Evolutionary conservation across 2,888 invertebrate species (phyloP).

Genomic region (Apeira syringaria): DNA sequence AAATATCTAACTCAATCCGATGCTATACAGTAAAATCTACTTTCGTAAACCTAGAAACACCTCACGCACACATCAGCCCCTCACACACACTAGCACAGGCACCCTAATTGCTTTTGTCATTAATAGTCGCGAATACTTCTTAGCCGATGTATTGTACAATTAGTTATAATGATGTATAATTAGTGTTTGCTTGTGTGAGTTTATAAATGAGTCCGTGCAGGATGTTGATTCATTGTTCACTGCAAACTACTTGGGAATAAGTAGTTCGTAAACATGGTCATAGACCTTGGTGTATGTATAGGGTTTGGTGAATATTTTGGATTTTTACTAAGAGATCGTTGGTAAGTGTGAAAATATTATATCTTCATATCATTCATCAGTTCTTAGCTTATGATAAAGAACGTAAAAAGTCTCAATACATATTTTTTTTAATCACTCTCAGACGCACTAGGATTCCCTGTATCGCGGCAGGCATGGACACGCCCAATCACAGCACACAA

Average conservation of each 20-base stretch:
- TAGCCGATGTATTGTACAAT: slow-evolving; percentile 77
- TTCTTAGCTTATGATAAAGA: too few species aligned
- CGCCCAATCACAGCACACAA: too few species aligned
- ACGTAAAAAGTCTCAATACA: too few species aligned
- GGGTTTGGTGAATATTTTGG: too few species aligned
- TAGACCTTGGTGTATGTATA: neutral
- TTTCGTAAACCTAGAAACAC: slow-evolving; percentile 16
- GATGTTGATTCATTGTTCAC: slow-evolving; percentile 30
- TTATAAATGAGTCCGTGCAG: slow-evolving; percentile 30
- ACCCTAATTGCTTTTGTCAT: slow-evolving; percentile 83
- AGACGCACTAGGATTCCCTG: too few species aligned
- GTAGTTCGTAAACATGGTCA: neutral
- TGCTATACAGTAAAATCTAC: slow-evolving; percentile 1
- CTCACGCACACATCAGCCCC: slow-evolving; percentile 10
- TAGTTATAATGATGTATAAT: slow-evolving; percentile 82
- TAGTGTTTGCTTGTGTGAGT: slow-evolving; percentile 54
- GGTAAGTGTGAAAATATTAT: too few species aligned
- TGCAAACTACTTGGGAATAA: slow-evolving; percentile 13
- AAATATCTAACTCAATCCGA: too few species aligned
- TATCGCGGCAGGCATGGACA: too few species aligned
- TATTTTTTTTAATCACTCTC: too few species aligned
- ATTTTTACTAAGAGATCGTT: too few species aligned
- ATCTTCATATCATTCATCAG: too few species aligned
- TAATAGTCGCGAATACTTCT: slow-evolving; percentile 82
- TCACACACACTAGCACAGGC: slow-evolving; percentile 40